These are phyloP conservation scores for Fratercula arctica DNA, from an alignment of 2,797 vertebrate genomes.

Conservation along the genomic window DNA sequence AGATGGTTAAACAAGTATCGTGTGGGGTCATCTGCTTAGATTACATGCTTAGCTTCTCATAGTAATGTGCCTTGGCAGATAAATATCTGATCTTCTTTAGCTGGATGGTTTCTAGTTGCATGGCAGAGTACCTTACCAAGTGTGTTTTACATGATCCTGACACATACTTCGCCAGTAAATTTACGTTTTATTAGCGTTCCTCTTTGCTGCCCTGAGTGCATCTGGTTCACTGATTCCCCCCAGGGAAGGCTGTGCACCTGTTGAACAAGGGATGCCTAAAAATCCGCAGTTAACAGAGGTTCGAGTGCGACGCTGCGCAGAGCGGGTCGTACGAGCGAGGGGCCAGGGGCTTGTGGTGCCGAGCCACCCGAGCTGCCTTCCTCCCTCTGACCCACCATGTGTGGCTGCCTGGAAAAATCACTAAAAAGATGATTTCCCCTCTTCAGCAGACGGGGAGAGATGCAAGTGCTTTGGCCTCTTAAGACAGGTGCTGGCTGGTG, in stretches of 20 bases:
- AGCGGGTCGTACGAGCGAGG: background rate
- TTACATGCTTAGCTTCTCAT: conserved; percentile 32
- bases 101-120: conserved; percentile 5
- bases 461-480: background rate
- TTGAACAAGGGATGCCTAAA: background rate
- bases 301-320: background rate
- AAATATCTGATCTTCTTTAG: conserved; percentile 27
- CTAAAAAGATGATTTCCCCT: background rate
- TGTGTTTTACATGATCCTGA: background rate
- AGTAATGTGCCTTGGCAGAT: conserved; percentile 24
- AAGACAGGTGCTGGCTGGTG: background rate
- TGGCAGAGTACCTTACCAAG: background rate
- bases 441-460: background rate
- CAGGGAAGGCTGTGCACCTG: background rate
- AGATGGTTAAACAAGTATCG: background rate
- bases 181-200: background rate
- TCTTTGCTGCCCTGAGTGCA: background rate
- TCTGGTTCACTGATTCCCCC: background rate
- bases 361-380: background rate
- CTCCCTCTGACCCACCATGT: background rate
- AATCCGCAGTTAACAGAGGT: background rate
- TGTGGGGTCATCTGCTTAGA: conserved; percentile 18
- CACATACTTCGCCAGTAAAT: background rate
- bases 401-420: background rate
- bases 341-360: background rate